Evolutionary conservation across 2,888 invertebrate genomes (phyloP).

Genomic region (Calameuta filiformis): DNA sequence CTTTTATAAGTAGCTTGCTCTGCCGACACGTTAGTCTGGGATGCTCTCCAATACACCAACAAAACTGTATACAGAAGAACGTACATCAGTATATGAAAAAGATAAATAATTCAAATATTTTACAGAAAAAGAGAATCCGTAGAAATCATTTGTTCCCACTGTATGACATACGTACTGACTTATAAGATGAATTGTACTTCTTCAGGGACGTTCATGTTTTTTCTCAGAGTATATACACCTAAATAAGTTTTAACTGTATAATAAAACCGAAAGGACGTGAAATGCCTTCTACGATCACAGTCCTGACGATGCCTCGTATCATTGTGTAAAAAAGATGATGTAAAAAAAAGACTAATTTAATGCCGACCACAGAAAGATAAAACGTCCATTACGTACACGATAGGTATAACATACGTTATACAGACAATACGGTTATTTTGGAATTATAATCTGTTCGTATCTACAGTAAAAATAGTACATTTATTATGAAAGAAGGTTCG

Average conservation of each 20-base stretch:
- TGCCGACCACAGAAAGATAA: slow-evolving; percentile 12
- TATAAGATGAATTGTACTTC: background rate
- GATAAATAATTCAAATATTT: background rate
- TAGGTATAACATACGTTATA: background rate
- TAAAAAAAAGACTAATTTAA: slow-evolving; percentile 17
- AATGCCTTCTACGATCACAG: background rate
- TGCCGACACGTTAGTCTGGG: background rate
- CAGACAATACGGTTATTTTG: slow-evolving; percentile 2
- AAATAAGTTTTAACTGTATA: background rate
- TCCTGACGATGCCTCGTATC: background rate
- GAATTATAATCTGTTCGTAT: slow-evolving; percentile 36
- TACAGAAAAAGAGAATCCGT: background rate
- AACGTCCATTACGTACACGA: background rate
- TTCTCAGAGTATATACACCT: background rate
- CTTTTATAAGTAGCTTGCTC: background rate
- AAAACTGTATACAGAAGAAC: background rate
- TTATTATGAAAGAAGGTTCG: slow-evolving; percentile 25
- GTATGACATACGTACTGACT: background rate
- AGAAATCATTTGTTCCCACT: background rate
- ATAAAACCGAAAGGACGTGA: background rate
- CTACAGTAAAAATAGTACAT: slow-evolving; percentile 32
- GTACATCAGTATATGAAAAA: background rate
- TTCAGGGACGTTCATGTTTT: background rate
- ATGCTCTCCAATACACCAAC: background rate
- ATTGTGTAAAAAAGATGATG: background rate